Evolutionary conservation across 1,140 invertebrate species (phyloP).

Genomic region (Sitobion miscanthi): DNA sequence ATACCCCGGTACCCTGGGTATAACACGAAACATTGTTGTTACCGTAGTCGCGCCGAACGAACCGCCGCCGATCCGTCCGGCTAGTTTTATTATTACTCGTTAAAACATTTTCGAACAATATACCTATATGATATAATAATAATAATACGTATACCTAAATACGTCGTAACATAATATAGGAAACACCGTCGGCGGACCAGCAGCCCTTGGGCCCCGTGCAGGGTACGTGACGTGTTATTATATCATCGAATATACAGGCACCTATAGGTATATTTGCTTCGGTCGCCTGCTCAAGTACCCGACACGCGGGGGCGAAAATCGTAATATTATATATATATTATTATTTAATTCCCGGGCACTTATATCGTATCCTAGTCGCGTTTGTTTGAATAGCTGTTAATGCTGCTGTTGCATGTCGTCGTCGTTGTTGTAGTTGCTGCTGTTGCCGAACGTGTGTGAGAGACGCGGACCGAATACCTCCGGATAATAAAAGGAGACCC

Average conservation of each 20-base stretch:
- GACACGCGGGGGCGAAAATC: constrained; percentile 26
- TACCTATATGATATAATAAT: neutral
- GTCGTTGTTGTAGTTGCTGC: neutral
- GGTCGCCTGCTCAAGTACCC: too few relatives aligned
- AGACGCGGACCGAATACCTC: neutral
- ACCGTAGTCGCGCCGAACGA: neutral
- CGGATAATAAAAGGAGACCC: neutral
- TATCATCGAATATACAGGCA: neutral
- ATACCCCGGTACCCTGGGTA: neutral
- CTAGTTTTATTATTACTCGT: neutral
- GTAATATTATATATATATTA: neutral
- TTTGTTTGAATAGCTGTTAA: constrained; percentile 18
- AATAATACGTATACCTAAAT: neutral
- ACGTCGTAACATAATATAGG: neutral
- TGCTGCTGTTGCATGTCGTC: neutral
- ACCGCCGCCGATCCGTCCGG: neutral
- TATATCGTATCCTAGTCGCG: neutral
- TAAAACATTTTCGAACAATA: neutral
- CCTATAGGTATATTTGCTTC: neutral
- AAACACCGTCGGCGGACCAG: neutral
- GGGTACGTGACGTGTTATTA: neutral
- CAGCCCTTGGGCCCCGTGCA: neutral
- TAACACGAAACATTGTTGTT: neutral
- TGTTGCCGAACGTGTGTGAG: neutral
- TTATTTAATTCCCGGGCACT: neutral